phyloP scores from a whole-genome alignment of 2,113 vertebrate genomes.

The Lampris megalopsis region DNA sequence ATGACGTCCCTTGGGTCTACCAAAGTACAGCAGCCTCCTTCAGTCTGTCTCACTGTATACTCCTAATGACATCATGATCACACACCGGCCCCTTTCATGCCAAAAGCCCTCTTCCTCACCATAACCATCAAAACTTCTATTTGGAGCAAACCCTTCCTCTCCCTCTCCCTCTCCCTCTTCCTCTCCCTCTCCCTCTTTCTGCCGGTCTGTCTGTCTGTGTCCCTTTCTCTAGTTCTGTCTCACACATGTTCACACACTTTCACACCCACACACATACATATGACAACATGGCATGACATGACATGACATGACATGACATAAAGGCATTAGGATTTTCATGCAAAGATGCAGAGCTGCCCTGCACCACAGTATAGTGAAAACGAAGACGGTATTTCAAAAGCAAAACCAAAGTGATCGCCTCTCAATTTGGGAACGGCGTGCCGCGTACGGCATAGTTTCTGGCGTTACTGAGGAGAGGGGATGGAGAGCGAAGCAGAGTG shows the following conservation, averaged over 20 bases:
- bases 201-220: not conserved
- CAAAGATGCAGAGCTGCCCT: slow-evolving; percentile 8
- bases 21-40: slow-evolving; percentile 65
- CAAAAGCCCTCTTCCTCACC: slow-evolving; percentile 73
- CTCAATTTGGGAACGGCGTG: slow-evolving; percentile 16
- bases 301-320: slow-evolving; percentile 32
- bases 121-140: slow-evolving; percentile 60
- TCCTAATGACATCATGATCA: slow-evolving; percentile 83
- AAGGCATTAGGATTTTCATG: slow-evolving; percentile 43
- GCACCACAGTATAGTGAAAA: slow-evolving; percentile 20
- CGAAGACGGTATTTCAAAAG: slow-evolving; percentile 19
- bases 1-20: slow-evolving; percentile 79
- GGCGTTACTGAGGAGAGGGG: slow-evolving; percentile 1
- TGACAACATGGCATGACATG: slow-evolving; percentile 12
- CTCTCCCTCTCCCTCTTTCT: not conserved
- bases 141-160: slow-evolving; percentile 11
- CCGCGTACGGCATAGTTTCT: not conserved
- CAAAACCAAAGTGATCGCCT: slow-evolving; percentile 17
- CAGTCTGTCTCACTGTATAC: slow-evolving; percentile 76
- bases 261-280: slow-evolving; percentile 13
- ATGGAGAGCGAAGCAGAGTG: slow-evolving; percentile 13
- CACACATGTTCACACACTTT: not conserved
- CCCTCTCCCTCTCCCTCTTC: not conserved
- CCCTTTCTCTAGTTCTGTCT: not conserved
- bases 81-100: slow-evolving; percentile 73